Evolutionary conservation across 2,113 vertebrate genomes (phyloP).

Genomic region (Myotis yumanensis): DNA sequence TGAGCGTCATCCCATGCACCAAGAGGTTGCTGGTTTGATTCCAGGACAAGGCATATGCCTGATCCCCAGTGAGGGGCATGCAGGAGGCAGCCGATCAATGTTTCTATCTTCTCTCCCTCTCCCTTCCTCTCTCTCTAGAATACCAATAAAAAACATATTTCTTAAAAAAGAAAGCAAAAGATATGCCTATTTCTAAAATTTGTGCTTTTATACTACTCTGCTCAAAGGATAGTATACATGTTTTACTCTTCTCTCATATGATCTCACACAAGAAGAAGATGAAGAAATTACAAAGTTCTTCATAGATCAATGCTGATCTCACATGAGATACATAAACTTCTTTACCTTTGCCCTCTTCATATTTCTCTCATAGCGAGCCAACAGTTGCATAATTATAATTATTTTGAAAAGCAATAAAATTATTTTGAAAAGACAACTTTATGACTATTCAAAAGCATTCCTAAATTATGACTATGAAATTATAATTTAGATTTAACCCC

Average conservation of each 20-base stretch:
- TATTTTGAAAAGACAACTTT: conserved; percentile 35
- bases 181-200: neutral
- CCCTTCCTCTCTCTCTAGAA: too few relatives aligned
- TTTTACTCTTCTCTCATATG: neutral
- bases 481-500: conserved; percentile 1
- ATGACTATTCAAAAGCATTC: conserved; percentile 26
- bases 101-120: too few relatives aligned
- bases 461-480: conserved; percentile 22
- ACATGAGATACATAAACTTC: neutral
- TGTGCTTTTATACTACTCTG: neutral
- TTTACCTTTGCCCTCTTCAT: neutral
- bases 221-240: neutral
- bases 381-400: neutral
- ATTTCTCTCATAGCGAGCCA: neutral
- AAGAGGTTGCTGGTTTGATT: too few relatives aligned
- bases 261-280: neutral
- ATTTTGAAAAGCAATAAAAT: conserved; percentile 46
- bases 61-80: too few relatives aligned
- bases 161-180: neutral
- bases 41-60: too few relatives aligned
- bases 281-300: conserved; percentile 35
- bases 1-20: too few relatives aligned
- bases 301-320: neutral
- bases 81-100: too few relatives aligned
- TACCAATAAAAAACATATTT: too few relatives aligned